These are phyloP conservation scores for Ischnura elegans DNA, from an alignment of 2,888 invertebrate species.

Conservation along the genomic window DNA sequence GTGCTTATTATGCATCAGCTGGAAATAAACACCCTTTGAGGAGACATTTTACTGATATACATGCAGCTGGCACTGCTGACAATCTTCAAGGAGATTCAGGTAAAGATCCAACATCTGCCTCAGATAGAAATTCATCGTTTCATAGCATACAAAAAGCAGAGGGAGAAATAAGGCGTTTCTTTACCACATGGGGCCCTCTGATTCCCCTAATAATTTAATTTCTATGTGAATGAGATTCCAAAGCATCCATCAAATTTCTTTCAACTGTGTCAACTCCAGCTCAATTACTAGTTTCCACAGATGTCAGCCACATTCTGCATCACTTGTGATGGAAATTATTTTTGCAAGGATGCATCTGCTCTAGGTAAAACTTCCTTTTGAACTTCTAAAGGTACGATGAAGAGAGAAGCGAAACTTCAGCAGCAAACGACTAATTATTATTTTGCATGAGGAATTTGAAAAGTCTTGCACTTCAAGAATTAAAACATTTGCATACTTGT, in stretches of 20 bases:
- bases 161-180: not conserved
- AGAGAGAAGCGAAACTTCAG: not conserved
- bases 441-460: not conserved
- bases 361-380: not conserved
- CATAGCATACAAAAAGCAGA: not conserved
- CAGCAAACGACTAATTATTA: not conserved
- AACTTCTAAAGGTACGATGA: not conserved
- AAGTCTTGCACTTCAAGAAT: not conserved
- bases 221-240: not conserved
- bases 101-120: conserved; percentile 63
- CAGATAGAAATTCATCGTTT: conserved; percentile 36
- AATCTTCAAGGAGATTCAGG: conserved; percentile 66
- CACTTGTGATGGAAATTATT: not conserved
- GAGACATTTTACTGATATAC: conserved; percentile 48
- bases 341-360: not conserved
- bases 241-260: not conserved
- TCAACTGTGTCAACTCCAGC: not conserved
- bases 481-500: not conserved
- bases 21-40: conserved; percentile 46
- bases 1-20: conserved; percentile 39
- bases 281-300: not conserved
- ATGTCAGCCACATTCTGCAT: not conserved
- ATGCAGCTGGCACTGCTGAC: conserved; percentile 62
- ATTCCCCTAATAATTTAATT: not conserved
- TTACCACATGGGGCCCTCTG: not conserved